Evolutionary conservation across 2,888 invertebrate genomes (phyloP), one percentile per base, ranked within the genome.

Genomic region (Leptodirus hochenwartii): DNA sequence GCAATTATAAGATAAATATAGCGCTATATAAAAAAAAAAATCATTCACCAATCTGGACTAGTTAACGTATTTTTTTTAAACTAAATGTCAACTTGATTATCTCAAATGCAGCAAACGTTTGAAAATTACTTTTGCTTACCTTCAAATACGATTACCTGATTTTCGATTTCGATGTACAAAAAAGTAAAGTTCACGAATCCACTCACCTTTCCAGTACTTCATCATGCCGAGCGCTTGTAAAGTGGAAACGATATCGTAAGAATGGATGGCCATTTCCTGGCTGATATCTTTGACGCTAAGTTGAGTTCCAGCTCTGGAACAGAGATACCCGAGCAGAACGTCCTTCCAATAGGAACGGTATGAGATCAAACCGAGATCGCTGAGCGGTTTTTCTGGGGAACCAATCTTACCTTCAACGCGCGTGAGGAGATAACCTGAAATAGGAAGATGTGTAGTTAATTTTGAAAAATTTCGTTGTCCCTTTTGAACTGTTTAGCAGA

Each of bases 121-220:
- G n/a, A n/a, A n/a, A n/a, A n/a, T n/a, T n/a, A n/a, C n/a, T n/a
- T n/a, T n/a, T n/a, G n/a, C n/a, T n/a, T n/a, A n/a, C n/a, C n/a
- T n/a, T n/a, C n/a, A n/a, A n/a, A n/a, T n/a, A n/a, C n/a, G n/a
- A n/a, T n/a, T n/a, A n/a, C n/a, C n/a, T n/a, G n/a, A n/a, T n/a
- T n/a, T n/a, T n/a, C n/a, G n/a, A n/a, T n/a, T n/a, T n/a, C n/a
- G n/a, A n/a, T n/a, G n/a, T n/a, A n/a, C n/a, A n/a, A 8, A 6
- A 25, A 49, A 49, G n/a, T n/a, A n/a, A n/a, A n/a, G n/a, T n/a
- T n/a, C n/a, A n/a, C n/a, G n/a, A n/a, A n/a, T n/a, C n/a, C n/a
- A n/a, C n/a, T n/a, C n/a, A n/a, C n/a, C n/a, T 58, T 95, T 95
- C 93, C 95, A 96, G 54, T 96, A 96, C 58, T 96, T 95, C 75